Base-by-base conservation (phyloP, 2,797 vertebrate species). In the Trichosurus vulpecula region DNA sequence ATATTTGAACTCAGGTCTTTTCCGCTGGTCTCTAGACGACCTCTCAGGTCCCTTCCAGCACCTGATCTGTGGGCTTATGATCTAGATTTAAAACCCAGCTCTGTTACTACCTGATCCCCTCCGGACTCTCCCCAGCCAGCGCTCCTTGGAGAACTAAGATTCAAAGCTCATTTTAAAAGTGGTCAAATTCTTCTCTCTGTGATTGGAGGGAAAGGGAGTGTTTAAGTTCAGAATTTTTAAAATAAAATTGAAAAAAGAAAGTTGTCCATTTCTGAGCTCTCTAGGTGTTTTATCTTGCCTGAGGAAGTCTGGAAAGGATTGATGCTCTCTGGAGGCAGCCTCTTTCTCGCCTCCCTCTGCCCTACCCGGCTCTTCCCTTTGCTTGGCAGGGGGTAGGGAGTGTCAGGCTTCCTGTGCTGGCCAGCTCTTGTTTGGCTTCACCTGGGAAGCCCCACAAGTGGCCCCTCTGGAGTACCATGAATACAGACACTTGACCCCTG, bases 401-500 rank as follows among this genome's bases (percentile, higher is more conserved):
- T 98, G 30, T 91, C 96, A 98, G 98, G 95, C 95, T 96, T 87
- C 97, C 98, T 98, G 98, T 98, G 98, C 96, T 91, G 92, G 93
- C 95, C 97, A 98, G 98, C 99, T 98, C 98, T 98, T 98, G 98
- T 98, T 98, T 97, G 95, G 96, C 96, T 98, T 98, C 97, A 98
- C 98, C 97, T 98, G 98, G 98, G 96, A 98, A 98, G 98, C 98
- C 97, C 97, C 97, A 96, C 96, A 98, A 98, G 98, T 98, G 98
- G 98, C 97, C 98, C 98, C 98, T 97, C 97, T 97, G 94, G 94
- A 97, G 97, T 97, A 94, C 97, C 98, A 98, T 98, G 97, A 99
- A 98, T 98, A 98, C 98, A 98, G 98, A 99, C 98, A 99, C 99
- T 99, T 99, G 99, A 99, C 99, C 99, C 97, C 98, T 47, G 97